Evolutionary conservation across 2,113 vertebrate species (phyloP).

Genomic region (Aphyosemion australe): DNA sequence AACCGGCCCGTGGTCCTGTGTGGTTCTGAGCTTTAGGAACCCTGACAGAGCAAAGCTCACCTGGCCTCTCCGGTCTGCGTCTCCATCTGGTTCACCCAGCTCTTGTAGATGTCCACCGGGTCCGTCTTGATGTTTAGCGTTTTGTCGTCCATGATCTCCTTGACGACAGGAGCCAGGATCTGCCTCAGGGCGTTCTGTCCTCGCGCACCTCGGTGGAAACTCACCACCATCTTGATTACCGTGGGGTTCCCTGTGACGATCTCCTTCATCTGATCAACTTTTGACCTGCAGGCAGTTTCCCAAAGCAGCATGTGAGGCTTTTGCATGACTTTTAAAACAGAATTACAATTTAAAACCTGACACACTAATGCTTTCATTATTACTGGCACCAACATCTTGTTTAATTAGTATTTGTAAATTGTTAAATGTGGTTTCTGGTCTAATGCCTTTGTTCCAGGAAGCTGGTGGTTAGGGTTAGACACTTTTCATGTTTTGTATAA

Average conservation of each 20-base stretch:
- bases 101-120: slow-evolving; percentile 97
- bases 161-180: slow-evolving; percentile 93
- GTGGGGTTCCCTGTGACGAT: slow-evolving; percentile 98
- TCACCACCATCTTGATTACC: slow-evolving; percentile 99
- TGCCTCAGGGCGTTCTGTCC: slow-evolving; percentile 95
- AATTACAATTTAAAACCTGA: neutral
- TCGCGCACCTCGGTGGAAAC: slow-evolving; percentile 94
- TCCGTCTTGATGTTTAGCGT: slow-evolving; percentile 97
- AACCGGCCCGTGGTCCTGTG: no score
- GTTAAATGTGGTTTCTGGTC: no score
- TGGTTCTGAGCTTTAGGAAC: no score
- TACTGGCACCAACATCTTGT: no score
- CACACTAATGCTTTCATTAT: no score
- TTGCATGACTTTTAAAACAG: no score
- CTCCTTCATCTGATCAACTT: slow-evolving; percentile 98
- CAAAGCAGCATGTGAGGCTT: neutral
- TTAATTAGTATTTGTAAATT: no score
- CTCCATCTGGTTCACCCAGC: slow-evolving; percentile 99
- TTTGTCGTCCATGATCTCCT: slow-evolving; percentile 98
- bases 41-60: slow-evolving; percentile 65
- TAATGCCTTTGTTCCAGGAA: no score
- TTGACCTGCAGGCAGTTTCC: slow-evolving; percentile 81
- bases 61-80: slow-evolving; percentile 96
- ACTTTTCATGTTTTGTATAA: no score
- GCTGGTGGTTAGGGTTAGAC: no score